Percentiles rank a stretch among this genome's conserved stretches.
Evolutionary conservation across 1,140 invertebrate species (phyloP).

Genomic region (Drosophila sechellia): DNA sequence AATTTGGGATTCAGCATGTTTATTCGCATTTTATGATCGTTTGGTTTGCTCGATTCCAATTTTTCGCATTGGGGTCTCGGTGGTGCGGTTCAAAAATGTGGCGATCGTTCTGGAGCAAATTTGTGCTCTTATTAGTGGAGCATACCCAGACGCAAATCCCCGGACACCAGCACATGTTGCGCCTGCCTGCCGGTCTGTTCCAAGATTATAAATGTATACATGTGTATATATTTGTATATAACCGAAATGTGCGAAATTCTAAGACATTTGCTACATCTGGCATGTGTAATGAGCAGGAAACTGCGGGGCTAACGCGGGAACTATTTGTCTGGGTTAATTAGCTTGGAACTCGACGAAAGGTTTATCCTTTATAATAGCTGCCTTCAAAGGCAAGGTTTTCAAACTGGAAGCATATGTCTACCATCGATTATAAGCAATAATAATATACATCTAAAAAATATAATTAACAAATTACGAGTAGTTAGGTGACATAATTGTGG

Average conservation of each 20-base stretch:
- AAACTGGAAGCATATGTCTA: background rate
- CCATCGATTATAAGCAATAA: background rate
- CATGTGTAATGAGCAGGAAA: conserved; percentile 8
- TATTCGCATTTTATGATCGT: conserved; percentile 65
- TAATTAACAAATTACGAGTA: background rate
- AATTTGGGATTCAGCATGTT: conserved; percentile 49
- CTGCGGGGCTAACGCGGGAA: background rate
- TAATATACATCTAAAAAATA: no score
- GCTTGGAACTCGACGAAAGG: conserved; percentile 17
- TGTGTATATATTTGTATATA: conserved; percentile 14
- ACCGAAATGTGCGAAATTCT: conserved; percentile 63
- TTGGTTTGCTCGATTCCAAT: conserved; percentile 28
- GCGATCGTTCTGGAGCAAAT: conserved; percentile 54
- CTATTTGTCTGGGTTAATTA: conserved; percentile 29
- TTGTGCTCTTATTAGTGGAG: conserved; percentile 41
- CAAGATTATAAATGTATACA: background rate
- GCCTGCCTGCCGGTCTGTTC: conserved; percentile 7
- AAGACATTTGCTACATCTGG: conserved; percentile 66
- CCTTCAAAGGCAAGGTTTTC: background rate
- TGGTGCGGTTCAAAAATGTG: conserved; percentile 32
- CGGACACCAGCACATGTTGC: conserved; percentile 48
- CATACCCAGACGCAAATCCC: conserved; percentile 45
- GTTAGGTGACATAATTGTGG: background rate
- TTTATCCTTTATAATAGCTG: conserved; percentile 1
- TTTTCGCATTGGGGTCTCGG: conserved; percentile 13